A percentile compares a stretch with the other conserved stretches of the same genome.
phyloP scores from a whole-genome alignment of 2,113 vertebrate species.

The Poecilia latipinna region DNA sequence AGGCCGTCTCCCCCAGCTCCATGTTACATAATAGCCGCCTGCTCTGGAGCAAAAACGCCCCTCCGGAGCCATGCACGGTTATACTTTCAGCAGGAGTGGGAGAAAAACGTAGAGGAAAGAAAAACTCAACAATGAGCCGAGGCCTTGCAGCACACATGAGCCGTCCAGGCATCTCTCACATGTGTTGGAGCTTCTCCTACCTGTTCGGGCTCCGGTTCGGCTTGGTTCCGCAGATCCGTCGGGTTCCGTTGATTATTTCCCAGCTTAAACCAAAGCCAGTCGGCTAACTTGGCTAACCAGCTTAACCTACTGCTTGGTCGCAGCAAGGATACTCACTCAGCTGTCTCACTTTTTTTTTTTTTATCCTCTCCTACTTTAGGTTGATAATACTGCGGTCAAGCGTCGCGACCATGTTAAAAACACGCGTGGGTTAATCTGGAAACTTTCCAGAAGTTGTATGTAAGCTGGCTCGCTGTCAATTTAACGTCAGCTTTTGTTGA shows the following conservation, averaged over 20 bases:
- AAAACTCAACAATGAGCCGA: conserved; percentile 49
- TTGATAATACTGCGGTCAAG: conserved; percentile 22
- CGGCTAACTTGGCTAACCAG: conserved; percentile 50
- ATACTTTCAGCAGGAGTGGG: background rate
- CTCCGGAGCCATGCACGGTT: conserved; percentile 6
- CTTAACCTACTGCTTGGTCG: conserved; percentile 43
- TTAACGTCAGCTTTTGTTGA: conserved; percentile 69
- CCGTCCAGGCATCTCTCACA: conserved; percentile 39
- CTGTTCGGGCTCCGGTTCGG: conserved; percentile 27
- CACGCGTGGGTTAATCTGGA: background rate
- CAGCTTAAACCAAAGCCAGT: conserved; percentile 22
- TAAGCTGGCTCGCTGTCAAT: conserved; percentile 29
- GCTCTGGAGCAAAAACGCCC: conserved; percentile 16
- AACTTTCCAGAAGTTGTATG: conserved; percentile 17
- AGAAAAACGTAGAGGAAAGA: background rate
- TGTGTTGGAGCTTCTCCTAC: conserved; percentile 45
- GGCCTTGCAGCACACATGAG: conserved; percentile 12
- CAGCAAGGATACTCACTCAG: conserved; percentile 36
- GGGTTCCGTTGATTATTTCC: conserved; percentile 37
- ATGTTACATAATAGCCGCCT: conserved; percentile 47
- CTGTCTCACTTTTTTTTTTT: conserved; percentile 41
- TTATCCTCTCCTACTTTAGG: conserved; percentile 42
- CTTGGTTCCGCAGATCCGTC: conserved; percentile 25
- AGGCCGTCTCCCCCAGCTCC: background rate
- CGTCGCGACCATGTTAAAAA: conserved; percentile 12